phyloP scores from a whole-genome alignment of 2,113 vertebrate species.

The Planiliza haematocheilus region DNA sequence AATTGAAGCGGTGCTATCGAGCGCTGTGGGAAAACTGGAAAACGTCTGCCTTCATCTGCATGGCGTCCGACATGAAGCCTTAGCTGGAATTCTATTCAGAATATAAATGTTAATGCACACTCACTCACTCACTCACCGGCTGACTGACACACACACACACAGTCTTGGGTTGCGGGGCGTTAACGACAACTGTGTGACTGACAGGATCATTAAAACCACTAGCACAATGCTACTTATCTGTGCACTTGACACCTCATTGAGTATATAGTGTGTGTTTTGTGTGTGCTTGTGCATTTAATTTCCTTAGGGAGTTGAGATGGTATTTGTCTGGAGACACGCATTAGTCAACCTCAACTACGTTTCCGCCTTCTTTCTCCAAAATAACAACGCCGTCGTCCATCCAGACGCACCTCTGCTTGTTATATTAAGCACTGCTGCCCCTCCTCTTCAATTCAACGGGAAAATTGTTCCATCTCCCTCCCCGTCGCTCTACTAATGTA shows the following conservation, averaged over 20 bases:
- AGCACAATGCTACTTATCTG: slow-evolving; percentile 51
- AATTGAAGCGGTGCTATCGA: slow-evolving; percentile 27
- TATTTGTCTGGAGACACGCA: slow-evolving; percentile 20
- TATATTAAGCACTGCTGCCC: slow-evolving; percentile 6
- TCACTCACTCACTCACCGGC: slow-evolving; percentile 3
- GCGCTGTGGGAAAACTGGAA: slow-evolving; percentile 33
- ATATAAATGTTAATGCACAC: slow-evolving; percentile 10
- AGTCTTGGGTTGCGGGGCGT: neutral
- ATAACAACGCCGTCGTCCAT: neutral
- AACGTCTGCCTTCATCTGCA: slow-evolving; percentile 12
- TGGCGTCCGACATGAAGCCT: neutral
- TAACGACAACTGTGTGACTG: slow-evolving; percentile 49
- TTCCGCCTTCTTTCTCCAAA: slow-evolving; percentile 15
- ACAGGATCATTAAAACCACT: slow-evolving; percentile 60
- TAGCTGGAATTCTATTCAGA: slow-evolving; percentile 2
- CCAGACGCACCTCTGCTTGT: neutral
- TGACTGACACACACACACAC: slow-evolving; percentile 11
- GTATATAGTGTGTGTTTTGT: slow-evolving; percentile 16
- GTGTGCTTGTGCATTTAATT: slow-evolving; percentile 44
- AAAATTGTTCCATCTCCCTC: slow-evolving; percentile 17
- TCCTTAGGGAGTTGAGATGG: slow-evolving; percentile 6
- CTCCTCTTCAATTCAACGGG: slow-evolving; percentile 10
- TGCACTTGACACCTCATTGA: slow-evolving; percentile 42
- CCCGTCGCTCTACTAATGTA: neutral
- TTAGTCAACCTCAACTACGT: slow-evolving; percentile 13